Conservation (phyloP, 2,888 invertebrate species). For the Epinotia ramella region DNA sequence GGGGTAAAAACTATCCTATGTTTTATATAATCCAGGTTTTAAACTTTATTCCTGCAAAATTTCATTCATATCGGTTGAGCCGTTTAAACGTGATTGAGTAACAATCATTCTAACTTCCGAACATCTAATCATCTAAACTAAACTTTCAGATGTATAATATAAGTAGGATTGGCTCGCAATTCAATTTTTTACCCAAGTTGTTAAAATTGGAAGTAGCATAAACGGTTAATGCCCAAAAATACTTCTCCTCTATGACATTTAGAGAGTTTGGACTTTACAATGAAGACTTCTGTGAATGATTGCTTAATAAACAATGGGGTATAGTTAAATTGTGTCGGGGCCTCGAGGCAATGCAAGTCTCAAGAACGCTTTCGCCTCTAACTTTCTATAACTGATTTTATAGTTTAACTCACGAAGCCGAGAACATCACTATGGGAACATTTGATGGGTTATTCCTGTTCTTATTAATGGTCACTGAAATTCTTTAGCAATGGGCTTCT, state of each 20-base stretch:
- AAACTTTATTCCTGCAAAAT: too few species aligned
- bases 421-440: neutral
- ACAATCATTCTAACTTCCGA: too few species aligned
- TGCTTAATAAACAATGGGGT: slow-evolving; percentile 2
- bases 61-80: too few species aligned
- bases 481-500: too few species aligned
- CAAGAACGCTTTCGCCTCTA: slow-evolving; percentile 6
- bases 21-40: too few species aligned
- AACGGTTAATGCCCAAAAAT: neutral
- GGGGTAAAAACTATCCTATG: too few species aligned
- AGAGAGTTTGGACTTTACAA: neutral
- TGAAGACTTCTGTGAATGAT: slow-evolving; percentile 8
- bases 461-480: neutral
- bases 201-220: neutral
- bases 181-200: neutral
- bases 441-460: neutral
- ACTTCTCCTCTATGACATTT: neutral
- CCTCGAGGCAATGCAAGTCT: slow-evolving; percentile 16
- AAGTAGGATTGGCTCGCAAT: neutral
- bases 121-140: too few species aligned
- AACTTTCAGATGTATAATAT: too few species aligned
- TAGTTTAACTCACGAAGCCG: neutral
- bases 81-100: too few species aligned
- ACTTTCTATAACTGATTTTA: slow-evolving; percentile 20
- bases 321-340: slow-evolving; percentile 17